These are phyloP conservation scores for Teinopalpus imperialis DNA, from an alignment of 2,888 invertebrate genomes.

Conservation along the genomic window DNA sequence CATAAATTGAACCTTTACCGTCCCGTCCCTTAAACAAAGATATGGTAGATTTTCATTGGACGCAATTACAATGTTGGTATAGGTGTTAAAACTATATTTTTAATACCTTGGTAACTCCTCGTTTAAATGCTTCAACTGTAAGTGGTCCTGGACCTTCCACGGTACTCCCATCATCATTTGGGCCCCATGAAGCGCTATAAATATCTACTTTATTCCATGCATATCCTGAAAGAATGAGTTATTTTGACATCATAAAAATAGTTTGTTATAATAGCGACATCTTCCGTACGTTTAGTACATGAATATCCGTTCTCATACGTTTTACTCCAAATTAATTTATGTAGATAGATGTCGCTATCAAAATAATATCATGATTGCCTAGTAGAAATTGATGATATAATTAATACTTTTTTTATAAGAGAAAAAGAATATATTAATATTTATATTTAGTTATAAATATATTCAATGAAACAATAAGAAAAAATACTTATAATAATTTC, in stretches of 20 bases:
- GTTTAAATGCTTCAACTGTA: constrained; percentile 87
- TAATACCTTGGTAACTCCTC: constrained; percentile 87
- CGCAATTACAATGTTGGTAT: too few relatives aligned
- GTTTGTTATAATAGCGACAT: background rate
- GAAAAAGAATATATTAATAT: too few relatives aligned
- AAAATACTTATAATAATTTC: too few relatives aligned
- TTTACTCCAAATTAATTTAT: too few relatives aligned
- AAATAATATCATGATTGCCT: constrained; percentile 28
- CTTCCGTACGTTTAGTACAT: too few relatives aligned
- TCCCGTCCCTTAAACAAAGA: constrained; percentile 82
- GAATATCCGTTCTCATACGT: too few relatives aligned
- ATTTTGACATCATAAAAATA: background rate
- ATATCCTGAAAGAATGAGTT: constrained; percentile 61
- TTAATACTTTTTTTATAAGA: too few relatives aligned
- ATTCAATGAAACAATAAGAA: too few relatives aligned
- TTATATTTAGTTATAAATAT: too few relatives aligned
- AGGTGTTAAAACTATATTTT: background rate
- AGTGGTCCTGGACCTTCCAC: constrained; percentile 94
- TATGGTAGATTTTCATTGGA: background rate
- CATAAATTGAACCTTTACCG: constrained; percentile 92
- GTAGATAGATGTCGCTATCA: background rate
- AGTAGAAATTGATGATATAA: constrained; percentile 26
- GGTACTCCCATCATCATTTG: constrained; percentile 93
- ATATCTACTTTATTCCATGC: constrained; percentile 91
- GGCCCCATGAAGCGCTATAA: constrained; percentile 97